Base-by-base conservation (phyloP, 2,888 invertebrate species). In the Stratiomys singularior region DNA sequence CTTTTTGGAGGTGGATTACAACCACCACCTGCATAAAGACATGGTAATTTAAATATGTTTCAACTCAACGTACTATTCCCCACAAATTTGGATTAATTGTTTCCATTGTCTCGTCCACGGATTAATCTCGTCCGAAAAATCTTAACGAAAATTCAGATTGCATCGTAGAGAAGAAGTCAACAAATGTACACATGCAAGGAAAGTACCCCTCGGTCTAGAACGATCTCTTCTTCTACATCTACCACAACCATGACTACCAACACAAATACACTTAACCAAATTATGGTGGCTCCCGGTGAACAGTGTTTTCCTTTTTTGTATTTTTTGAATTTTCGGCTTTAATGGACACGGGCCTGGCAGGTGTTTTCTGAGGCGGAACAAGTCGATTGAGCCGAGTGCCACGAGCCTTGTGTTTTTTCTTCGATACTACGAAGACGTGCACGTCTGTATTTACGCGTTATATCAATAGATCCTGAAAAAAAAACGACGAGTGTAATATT, bases 301-400 rank as follows among this genome's bases (percentile, higher is more conserved):
- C 60, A 58, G 11, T 30, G 44, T 74, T 37, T 74, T 58, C 3
- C 9, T 15, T 52, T 67, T 44, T 28, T 37, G 74, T 60, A 60
- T 30, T 60, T 60, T 60, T 74, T 21, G 47, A 47, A 47, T 46
- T 69, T 27, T 47, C 9, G 18, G 11, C 21, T 60, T 60, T 74
- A 74, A 76, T 64, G 77, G 67, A 76, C 77, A 78, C 78, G 76
- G 67, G 78, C 76, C 76, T 60, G 78, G 79, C 79, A 79, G 79
- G 79, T 79, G 79, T 78, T 78, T 79, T 63, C 72, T 58, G 69
- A 72, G 76, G 76, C 78, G 66, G 78, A 78, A 79, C 77, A 79
- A 79, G 71, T 78, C 77, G 79, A 79, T 79, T 79, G 79, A 74
- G 28, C 76, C 63, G 77, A 21, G 79, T 78, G 79, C 79, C 79